phyloP scores from a whole-genome alignment of 2,888 invertebrate species.

The Ptycholaimellus sp. region DNA sequence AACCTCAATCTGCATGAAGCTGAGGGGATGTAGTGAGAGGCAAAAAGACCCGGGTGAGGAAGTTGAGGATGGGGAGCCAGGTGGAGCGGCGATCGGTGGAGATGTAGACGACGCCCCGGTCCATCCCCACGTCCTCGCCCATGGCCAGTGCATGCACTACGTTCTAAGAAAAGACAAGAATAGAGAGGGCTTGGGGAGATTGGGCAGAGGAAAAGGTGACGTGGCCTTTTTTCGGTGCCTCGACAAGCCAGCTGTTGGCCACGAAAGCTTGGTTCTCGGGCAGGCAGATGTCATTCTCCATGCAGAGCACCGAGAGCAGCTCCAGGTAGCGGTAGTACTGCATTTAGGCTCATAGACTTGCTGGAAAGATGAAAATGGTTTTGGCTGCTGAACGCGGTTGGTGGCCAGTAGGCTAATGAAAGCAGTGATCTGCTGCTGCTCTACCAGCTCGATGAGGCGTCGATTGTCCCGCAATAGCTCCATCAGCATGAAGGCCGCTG shows the following conservation, averaged over 20 bases:
- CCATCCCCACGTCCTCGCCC: not conserved
- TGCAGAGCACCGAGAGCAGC: conserved; percentile 2
- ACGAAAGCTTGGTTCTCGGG: conserved; percentile 1
- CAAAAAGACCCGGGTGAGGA: no score
- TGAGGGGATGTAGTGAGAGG: no score
- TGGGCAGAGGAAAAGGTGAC: no score
- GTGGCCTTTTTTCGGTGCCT: conserved; percentile 1
- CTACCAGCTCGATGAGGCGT: conserved; percentile 1
- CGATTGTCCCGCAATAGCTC: conserved; percentile 4
- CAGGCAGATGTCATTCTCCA: not conserved
- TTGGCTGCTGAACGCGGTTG: no score
- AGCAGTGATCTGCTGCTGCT: not conserved
- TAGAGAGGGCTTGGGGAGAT: no score
- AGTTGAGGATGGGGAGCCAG: no score
- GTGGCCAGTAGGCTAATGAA: not conserved
- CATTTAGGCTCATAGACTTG: no score
- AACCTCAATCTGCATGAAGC: no score
- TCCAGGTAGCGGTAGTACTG: conserved; percentile 3
- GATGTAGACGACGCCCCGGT: conserved; percentile 9
- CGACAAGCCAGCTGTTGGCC: not conserved
- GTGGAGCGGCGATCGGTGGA: conserved; percentile 19
- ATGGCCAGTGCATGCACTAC: conserved; percentile 18
- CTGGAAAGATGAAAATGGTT: no score
- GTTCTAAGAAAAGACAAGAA: no score
- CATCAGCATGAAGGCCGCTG: conserved; percentile 1